Evolutionary conservation across 23 tunicate species (phyloP).

Genomic region (Aplidium turbinatum): DNA sequence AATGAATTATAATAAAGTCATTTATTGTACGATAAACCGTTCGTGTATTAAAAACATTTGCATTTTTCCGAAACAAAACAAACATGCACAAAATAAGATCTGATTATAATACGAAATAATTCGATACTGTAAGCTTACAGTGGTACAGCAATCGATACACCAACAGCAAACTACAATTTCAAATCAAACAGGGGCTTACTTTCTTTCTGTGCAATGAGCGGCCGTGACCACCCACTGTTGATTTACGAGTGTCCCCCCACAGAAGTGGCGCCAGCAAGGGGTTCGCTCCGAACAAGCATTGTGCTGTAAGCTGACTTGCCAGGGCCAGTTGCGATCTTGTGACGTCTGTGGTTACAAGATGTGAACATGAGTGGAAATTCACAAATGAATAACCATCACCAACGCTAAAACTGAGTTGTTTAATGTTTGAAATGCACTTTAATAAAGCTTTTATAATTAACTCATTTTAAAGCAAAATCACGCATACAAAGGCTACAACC

Average conservation of each 20-base stretch:
- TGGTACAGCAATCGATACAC: too few relatives aligned
- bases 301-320: slow-evolving; percentile 82
- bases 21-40: too few relatives aligned
- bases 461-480: slow-evolving; percentile 4
- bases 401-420: background rate
- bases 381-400: background rate
- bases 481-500: too few relatives aligned
- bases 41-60: too few relatives aligned
- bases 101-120: background rate
- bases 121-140: too few relatives aligned
- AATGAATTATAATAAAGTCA: too few relatives aligned
- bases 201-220: slow-evolving; percentile 72
- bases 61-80: slow-evolving; percentile 9
- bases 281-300: slow-evolving; percentile 19
- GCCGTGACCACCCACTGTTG: slow-evolving; percentile 75
- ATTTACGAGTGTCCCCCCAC: slow-evolving; percentile 73
- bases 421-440: background rate
- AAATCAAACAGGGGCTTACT: slow-evolving; percentile 4
- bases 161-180: background rate
- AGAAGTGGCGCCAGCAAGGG: slow-evolving; percentile 62
- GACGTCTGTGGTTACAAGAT: background rate
- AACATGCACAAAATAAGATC: background rate
- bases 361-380: background rate
- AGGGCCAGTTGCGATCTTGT: slow-evolving; percentile 59
- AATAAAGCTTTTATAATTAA: background rate